Evolutionary conservation across 2,113 vertebrate genomes (phyloP), one percentile per base, ranked within the genome.

Genomic region (Aldabrachelys gigantea): DNA sequence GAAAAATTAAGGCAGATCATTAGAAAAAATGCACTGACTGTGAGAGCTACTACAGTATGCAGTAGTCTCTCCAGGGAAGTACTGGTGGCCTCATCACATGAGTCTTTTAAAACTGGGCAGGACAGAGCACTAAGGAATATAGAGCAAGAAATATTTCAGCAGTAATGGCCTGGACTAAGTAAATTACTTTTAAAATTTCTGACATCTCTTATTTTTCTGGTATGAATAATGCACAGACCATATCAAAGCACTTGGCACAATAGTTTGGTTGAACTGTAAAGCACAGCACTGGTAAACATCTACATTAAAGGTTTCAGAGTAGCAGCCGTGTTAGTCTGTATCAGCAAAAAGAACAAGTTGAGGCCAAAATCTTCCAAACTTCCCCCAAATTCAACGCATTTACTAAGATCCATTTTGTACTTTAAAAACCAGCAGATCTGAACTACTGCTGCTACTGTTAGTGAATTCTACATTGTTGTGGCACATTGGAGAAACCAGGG

Each of bases 1-100:
- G 82, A 91, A 93, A 95, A 96, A 97, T 94, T 95, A 94, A 86
- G 87, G 87, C 80, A 69, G 80, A 92, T 98, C 86, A 95, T 91
- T 57, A 57, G 85, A 95, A 92, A 88, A 92, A 95, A 95, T 95
- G 95, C 94, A 82, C 89, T 97, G 95, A 94, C 94, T 82, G 92
- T 1, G 0, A 97, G 90, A 85, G 95, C 93, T 94, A 31, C 93
- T 92, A 95, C 87, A 49, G 80, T 95, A 87, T 93, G 89, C 96
- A 96, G 95, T 93, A 93, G 85, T 89, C 84, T 97, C 88, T 96
- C 83, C 75, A 87, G 91, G 94, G 89, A 75, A 92, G 94, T 69
- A 91, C 89, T 81, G 65, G 83, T 95, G 96, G 38, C 75, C 49
- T 91, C 5, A 0, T 94, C 90, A 91, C 89, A 81, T 92, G 84